phyloP scores from a whole-genome alignment of 1,140 invertebrate species.

The Neuroterus valhalla region DNA sequence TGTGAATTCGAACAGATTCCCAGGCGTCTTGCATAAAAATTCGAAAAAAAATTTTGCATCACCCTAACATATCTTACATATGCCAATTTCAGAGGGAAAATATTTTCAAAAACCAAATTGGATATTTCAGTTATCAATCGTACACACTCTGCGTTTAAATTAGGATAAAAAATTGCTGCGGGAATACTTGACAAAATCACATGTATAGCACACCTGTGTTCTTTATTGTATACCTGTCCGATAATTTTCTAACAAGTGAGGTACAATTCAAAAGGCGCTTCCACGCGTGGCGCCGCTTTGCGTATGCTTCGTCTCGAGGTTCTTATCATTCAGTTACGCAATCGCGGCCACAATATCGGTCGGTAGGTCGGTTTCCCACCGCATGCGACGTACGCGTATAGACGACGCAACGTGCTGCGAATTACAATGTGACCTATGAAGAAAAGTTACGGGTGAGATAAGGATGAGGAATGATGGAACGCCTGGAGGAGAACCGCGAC shows the following conservation, averaged over 20 bases:
- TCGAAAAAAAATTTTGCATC: too few species aligned
- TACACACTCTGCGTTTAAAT: too few species aligned
- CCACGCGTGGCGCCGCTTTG: conserved; percentile 38
- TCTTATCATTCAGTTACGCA: conserved; percentile 58
- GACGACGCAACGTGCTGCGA: conserved; percentile 35
- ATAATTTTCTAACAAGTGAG: neutral
- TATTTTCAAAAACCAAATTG: too few species aligned
- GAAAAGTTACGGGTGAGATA: conserved; percentile 12
- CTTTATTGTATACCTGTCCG: neutral
- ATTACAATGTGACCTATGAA: conserved; percentile 43
- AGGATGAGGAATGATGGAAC: neutral
- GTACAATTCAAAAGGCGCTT: neutral
- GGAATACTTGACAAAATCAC: too few species aligned
- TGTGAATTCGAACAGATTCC: too few species aligned
- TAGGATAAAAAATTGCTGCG: too few species aligned
- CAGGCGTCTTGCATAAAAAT: too few species aligned
- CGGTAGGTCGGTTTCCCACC: conserved; percentile 55
- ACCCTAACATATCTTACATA: too few species aligned
- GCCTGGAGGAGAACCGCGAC: neutral
- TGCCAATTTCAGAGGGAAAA: too few species aligned
- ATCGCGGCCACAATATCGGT: conserved; percentile 55
- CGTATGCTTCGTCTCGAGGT: conserved; percentile 44
- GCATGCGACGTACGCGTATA: conserved; percentile 36
- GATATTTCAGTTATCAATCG: too few species aligned
- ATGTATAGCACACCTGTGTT: neutral